Evolutionary conservation across 2,797 vertebrate species (phyloP).

Genomic region (Crocidura indochinensis): DNA sequence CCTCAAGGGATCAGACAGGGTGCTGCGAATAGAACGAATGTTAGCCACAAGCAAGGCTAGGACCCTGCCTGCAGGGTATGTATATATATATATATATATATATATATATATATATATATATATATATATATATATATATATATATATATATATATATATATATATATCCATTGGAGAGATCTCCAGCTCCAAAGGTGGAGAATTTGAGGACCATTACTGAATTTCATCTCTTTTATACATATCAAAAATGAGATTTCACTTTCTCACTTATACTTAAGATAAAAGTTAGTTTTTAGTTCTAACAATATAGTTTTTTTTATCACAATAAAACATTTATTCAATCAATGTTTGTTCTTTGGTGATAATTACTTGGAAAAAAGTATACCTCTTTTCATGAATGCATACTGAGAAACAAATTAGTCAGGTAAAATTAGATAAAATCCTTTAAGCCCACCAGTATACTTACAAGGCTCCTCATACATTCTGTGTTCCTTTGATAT

Average conservation of each 20-base stretch:
- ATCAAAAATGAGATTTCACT: conserved; percentile 32
- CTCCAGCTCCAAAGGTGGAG: no score
- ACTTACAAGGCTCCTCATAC: no score
- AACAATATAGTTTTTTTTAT: conserved; percentile 11
- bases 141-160: no score
- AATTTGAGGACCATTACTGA: conserved; percentile 28
- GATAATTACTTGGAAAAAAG: conserved; percentile 24
- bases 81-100: no score
- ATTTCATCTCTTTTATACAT: conserved; percentile 53
- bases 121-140: no score
- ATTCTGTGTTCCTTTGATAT: background rate
- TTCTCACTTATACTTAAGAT: conserved; percentile 20
- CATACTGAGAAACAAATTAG: background rate
- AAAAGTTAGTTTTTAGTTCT: conserved; percentile 55
- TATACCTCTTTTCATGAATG: conserved; percentile 28
- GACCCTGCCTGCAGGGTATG: no score
- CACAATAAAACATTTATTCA: background rate
- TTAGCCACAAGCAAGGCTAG: no score
- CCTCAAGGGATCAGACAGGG: no score
- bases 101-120: no score
- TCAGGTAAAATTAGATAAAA: conserved; percentile 50
- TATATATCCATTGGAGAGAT: no score
- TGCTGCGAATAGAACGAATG: no score
- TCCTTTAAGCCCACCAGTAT: background rate
- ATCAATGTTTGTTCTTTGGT: background rate